A percentile compares a stretch with the other conserved stretches of the same genome.
Evolutionary conservation across 92 coral and sea anemone species (phyloP).

Genomic region (Nematostella vectensis): DNA sequence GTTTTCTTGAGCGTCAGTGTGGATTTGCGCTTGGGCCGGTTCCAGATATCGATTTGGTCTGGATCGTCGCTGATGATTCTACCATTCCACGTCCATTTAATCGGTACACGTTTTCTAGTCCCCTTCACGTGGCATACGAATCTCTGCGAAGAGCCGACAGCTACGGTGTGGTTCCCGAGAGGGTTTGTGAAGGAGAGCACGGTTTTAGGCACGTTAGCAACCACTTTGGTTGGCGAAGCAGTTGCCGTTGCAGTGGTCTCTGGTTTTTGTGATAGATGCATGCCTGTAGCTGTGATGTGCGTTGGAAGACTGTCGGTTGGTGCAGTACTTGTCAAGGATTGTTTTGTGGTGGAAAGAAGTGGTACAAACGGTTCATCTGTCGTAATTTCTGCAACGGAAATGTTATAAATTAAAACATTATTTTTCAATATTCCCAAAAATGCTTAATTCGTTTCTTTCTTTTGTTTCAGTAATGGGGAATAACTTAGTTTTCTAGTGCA

Average conservation of each 20-base stretch:
- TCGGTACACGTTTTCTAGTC: constrained; percentile 26
- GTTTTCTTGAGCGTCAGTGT: constrained; percentile 20
- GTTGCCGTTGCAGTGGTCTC: not conserved
- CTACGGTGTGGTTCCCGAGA: constrained; percentile 16
- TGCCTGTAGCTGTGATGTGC: too few species aligned
- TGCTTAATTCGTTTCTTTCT: too few species aligned
- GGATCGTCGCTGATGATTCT: constrained; percentile 1
- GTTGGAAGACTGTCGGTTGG: too few species aligned
- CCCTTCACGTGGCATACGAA: constrained; percentile 54
- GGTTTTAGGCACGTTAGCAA: constrained; percentile 14
- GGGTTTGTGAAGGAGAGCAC: constrained; percentile 13
- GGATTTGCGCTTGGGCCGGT: constrained; percentile 26
- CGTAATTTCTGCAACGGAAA: too few species aligned
- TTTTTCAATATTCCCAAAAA: too few species aligned
- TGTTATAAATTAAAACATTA: too few species aligned
- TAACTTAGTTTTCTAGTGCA: too few species aligned
- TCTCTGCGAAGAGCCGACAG: constrained; percentile 22
- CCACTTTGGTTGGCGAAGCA: constrained; percentile 2
- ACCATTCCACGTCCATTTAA: constrained; percentile 32
- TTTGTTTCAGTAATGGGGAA: too few species aligned
- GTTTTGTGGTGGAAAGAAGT: too few species aligned
- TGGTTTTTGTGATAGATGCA: too few species aligned
- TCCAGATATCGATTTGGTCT: constrained; percentile 1
- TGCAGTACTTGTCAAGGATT: too few species aligned
- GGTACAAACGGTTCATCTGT: too few species aligned